These are phyloP conservation scores for Margarornis squamiger DNA, from an alignment of 2,797 vertebrate genomes.

Conservation along the genomic window DNA sequence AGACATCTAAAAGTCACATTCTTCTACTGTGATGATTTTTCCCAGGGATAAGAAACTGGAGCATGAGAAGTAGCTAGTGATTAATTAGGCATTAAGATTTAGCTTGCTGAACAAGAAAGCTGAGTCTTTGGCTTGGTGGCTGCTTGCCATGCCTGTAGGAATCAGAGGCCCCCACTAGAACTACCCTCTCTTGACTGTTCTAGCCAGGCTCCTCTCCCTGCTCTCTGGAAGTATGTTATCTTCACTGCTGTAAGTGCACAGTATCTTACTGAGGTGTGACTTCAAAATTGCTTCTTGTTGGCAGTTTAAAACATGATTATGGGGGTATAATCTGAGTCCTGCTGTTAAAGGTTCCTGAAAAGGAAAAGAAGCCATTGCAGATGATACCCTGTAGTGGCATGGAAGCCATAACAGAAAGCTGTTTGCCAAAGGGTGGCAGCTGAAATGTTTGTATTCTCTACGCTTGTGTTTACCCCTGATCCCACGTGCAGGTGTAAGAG, in stretches of 20 bases:
- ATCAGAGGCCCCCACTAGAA: background rate
- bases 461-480: background rate
- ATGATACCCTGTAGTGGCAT: background rate
- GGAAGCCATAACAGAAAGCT: background rate
- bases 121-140: background rate
- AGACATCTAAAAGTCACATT: background rate
- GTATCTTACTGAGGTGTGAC: background rate
- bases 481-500: background rate
- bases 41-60: background rate
- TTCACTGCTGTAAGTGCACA: background rate
- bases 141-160: background rate
- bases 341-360: background rate
- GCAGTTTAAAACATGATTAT: background rate
- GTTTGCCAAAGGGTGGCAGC: background rate
- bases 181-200: background rate
- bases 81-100: background rate
- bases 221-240: background rate
- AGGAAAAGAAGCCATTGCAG: background rate
- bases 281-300: slow-evolving; percentile 10
- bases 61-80: background rate
- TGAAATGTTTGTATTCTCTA: background rate
- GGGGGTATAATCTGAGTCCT: background rate
- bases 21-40: background rate
- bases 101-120: background rate
- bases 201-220: background rate